Percentiles rank a stretch among this genome's conserved stretches.
phyloP scores from a whole-genome alignment of 2,113 vertebrate species.

The Toxostoma redivivum region DNA sequence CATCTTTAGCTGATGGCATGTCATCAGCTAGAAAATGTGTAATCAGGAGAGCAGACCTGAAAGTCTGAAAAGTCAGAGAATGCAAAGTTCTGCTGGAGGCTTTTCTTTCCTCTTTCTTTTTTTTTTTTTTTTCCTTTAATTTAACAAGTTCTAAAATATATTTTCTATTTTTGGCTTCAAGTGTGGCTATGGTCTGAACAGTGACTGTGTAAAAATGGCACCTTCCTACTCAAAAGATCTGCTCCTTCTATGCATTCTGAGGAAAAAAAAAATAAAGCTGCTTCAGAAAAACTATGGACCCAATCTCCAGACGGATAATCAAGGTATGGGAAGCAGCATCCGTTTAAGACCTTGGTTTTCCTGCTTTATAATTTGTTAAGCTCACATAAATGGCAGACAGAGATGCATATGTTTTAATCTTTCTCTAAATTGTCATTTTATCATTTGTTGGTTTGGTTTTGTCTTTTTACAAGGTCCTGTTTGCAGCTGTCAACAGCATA shows the following conservation, averaged over 20 bases:
- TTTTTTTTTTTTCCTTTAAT: constrained; percentile 3
- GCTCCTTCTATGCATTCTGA: constrained; percentile 35
- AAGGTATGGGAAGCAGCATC: background rate
- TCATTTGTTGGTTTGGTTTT: background rate
- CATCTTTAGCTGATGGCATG: constrained; percentile 68
- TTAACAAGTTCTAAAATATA: constrained; percentile 67
- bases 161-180: constrained; percentile 63
- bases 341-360: background rate
- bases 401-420: background rate
- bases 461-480: background rate
- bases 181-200: constrained; percentile 61
- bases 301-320: background rate
- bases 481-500: background rate
- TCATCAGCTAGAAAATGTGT: constrained; percentile 69
- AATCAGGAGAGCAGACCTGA: constrained; percentile 68
- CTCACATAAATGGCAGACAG: background rate
- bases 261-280: background rate
- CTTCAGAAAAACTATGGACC: background rate
- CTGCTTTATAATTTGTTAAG: background rate
- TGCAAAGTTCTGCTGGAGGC: constrained; percentile 53
- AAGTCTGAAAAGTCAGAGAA: constrained; percentile 61
- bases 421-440: background rate
- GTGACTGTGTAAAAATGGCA: constrained; percentile 57
- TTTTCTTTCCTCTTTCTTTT: background rate
- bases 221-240: constrained; percentile 65